These are phyloP conservation scores for Mechanitis messenoides DNA, from an alignment of 2,888 invertebrate species.

Conservation along the genomic window DNA sequence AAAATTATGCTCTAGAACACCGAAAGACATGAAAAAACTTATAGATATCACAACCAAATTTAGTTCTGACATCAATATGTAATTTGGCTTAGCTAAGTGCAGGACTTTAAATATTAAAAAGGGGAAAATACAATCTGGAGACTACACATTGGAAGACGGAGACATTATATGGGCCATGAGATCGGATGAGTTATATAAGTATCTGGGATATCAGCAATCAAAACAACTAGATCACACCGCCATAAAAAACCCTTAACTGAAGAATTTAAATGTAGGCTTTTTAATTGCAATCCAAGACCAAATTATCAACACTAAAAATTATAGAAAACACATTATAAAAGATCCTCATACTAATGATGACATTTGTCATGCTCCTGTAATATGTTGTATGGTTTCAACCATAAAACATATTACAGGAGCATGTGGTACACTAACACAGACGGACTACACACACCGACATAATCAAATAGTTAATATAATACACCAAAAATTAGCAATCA, in stretches of 20 bases:
- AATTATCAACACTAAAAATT: too few relatives aligned
- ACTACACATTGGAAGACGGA: slow-evolving; percentile 6
- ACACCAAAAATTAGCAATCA: too few relatives aligned
- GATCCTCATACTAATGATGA: too few relatives aligned
- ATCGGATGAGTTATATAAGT: slow-evolving; percentile 23
- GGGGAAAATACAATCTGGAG: slow-evolving; percentile 6
- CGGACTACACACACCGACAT: too few relatives aligned
- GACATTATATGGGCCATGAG: slow-evolving; percentile 16
- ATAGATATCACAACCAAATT: too few relatives aligned
- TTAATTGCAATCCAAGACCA: too few relatives aligned
- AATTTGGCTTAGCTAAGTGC: slow-evolving; percentile 22
- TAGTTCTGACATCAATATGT: slow-evolving; percentile 19
- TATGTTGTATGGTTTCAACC: too few relatives aligned
- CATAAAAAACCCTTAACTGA: slow-evolving; percentile 16
- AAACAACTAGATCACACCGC: slow-evolving; percentile 18
- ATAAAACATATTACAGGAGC: too few relatives aligned
- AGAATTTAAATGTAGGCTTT: slow-evolving; percentile 11
- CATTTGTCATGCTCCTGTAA: too few relatives aligned
- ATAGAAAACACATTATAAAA: too few relatives aligned
- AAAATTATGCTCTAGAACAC: slow-evolving; percentile 16
- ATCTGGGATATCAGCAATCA: slow-evolving; percentile 25
- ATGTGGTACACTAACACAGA: too few relatives aligned
- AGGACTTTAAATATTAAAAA: slow-evolving; percentile 10
- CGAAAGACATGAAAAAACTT: slow-evolving; percentile 12
- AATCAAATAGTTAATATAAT: too few relatives aligned